Conservation (phyloP, 2,797 vertebrate species). For the Melopsittacus undulatus region DNA sequence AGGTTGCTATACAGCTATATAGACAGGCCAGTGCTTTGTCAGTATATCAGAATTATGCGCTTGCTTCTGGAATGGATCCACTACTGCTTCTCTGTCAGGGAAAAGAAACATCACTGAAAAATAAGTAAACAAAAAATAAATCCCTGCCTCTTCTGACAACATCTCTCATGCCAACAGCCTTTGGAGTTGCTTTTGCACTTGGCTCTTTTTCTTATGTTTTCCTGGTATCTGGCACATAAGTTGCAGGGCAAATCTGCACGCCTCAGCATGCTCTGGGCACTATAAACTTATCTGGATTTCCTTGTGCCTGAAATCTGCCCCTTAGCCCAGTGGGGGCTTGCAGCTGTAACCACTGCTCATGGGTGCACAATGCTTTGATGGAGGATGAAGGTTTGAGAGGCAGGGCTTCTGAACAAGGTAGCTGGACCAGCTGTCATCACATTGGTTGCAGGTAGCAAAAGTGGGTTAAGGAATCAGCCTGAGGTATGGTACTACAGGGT, state of each 20-base stretch:
- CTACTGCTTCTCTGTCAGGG: background rate
- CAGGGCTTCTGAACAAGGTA: rapidly evolving
- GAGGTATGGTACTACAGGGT: background rate
- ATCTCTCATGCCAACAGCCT: background rate
- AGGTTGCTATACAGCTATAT: background rate
- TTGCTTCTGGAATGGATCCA: background rate
- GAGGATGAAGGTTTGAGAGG: background rate
- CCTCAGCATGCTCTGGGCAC: background rate
- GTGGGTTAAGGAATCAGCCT: background rate
- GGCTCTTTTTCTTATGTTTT: background rate
- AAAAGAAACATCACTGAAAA: background rate
- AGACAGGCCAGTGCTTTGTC: background rate
- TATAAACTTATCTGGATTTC: background rate
- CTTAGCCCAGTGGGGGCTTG: rapidly evolving
- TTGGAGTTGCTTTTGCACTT: background rate
- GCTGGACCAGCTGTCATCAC: background rate
- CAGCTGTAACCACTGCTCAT: background rate
- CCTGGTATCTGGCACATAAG: background rate
- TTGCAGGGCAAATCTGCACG: background rate
- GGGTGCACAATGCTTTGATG: background rate
- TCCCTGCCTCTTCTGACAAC: background rate
- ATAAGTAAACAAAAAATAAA: background rate
- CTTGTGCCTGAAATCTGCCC: background rate
- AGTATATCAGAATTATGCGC: background rate
- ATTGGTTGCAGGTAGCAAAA: background rate